Evolutionary conservation across 2,888 invertebrate species (phyloP).

Genomic region (Rhaphigaster nebulosa): DNA sequence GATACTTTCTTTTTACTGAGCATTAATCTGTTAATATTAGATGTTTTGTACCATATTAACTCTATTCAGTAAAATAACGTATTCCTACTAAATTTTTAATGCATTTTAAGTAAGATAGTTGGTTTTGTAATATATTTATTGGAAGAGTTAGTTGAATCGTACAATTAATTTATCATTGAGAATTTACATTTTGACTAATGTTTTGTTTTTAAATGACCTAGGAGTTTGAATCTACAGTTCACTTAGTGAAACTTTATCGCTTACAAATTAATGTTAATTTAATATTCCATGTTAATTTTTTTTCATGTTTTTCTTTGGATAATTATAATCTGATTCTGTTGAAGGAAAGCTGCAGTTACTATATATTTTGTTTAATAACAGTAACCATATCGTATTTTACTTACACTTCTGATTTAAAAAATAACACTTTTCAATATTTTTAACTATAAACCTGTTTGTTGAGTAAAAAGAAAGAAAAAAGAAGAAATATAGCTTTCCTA

Average conservation of each 20-base stretch:
- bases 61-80: background rate
- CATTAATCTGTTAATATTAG: conserved; percentile 7
- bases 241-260: background rate
- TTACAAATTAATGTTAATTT: background rate
- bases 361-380: conserved; percentile 6
- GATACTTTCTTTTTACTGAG: conserved; percentile 29
- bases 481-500: conserved; percentile 25
- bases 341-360: background rate
- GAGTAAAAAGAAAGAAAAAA: conserved; percentile 31
- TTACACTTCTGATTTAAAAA: background rate
- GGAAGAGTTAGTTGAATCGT: background rate
- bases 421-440: conserved; percentile 1
- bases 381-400: background rate
- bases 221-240: background rate
- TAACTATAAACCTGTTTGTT: background rate
- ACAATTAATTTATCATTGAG: background rate
- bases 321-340: background rate
- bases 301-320: background rate
- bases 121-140: background rate
- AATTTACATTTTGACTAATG: conserved; percentile 40
- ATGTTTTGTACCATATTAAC: conserved; percentile 4
- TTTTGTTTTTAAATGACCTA: conserved; percentile 31
- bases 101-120: conserved; percentile 17
- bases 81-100: conserved; percentile 33
- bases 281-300: background rate